Evolutionary conservation across 2,888 invertebrate genomes (phyloP), one percentile per base, ranked within the genome.

Genomic region (Ectobius pallidus): DNA sequence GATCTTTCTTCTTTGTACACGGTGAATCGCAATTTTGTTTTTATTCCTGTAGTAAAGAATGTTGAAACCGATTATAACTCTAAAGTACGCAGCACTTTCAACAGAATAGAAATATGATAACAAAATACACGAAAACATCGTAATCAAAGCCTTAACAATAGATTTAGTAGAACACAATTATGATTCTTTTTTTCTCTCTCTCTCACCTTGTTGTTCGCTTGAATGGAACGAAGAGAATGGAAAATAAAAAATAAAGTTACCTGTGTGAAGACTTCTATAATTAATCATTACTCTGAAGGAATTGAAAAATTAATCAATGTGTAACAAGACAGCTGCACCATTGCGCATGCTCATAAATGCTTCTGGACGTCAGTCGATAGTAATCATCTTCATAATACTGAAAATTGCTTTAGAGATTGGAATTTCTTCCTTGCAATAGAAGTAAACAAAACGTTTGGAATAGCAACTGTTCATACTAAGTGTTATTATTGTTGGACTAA

Each of bases 291-390:
- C 22, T 16, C 14, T 25, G 11, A n/a, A 16, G 27, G 75, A 75
- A 75, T 75, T 75, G 75, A 75, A 75, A 75, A 75, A 73, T 75
- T 75, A 75, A 75, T 75, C 75, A 75, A 75, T 73, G 72, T 73
- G 70, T 75, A 75, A 75, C 75, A 71, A 75, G 75, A 75, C 75
- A 75, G 72, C 58, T 52, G 74, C 70, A 55, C 22, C 22, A 52
- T 25, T 52, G 25, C 25, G 52, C 52, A 52, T 25, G 52, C 11
- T 14, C 52, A 11, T 52, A 52, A 52, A n/a, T n/a, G n/a, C n/a
- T n/a, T n/a, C n/a, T n/a, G n/a, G n/a, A n/a, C n/a, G n/a, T n/a
- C n/a, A n/a, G n/a, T n/a, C n/a, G n/a, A n/a, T n/a, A n/a, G n/a
- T n/a, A n/a, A n/a, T n/a, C n/a, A n/a, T n/a, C n/a, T n/a, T n/a